Evolutionary conservation across 2,113 vertebrate species (phyloP).

Genomic region (Verasper variegatus): DNA sequence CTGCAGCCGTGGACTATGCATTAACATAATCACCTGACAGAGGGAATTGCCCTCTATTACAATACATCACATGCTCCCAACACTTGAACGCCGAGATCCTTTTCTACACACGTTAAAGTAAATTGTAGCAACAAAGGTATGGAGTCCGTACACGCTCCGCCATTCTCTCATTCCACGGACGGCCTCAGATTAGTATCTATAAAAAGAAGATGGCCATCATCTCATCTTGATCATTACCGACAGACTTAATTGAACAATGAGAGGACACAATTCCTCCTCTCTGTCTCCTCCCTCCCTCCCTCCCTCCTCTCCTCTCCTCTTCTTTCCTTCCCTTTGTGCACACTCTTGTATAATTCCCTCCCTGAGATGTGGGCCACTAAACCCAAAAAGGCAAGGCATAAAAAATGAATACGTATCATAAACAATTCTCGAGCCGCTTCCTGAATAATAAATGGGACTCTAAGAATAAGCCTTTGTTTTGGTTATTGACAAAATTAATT

Average conservation of each 20-base stretch:
- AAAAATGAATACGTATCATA: slow-evolving; percentile 62
- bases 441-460: slow-evolving; percentile 72
- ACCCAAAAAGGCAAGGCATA: slow-evolving; percentile 61
- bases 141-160: slow-evolving; percentile 17
- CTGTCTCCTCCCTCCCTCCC: slow-evolving; percentile 43
- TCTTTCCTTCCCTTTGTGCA: slow-evolving; percentile 76
- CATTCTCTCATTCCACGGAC: slow-evolving; percentile 59
- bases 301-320: slow-evolving; percentile 15
- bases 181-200: slow-evolving; percentile 74
- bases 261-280: slow-evolving; percentile 90
- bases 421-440: slow-evolving; percentile 49
- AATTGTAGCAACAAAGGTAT: slow-evolving; percentile 36
- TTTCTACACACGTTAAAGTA: slow-evolving; percentile 35
- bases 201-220: slow-evolving; percentile 81
- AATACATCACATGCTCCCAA: slow-evolving; percentile 57
- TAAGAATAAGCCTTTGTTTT: slow-evolving; percentile 73
- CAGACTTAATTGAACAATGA: slow-evolving; percentile 90
- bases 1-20: slow-evolving; percentile 58
- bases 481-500: slow-evolving; percentile 75
- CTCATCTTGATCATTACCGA: slow-evolving; percentile 83
- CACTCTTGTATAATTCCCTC: slow-evolving; percentile 86
- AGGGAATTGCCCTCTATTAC: slow-evolving; percentile 61
- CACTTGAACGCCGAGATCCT: slow-evolving; percentile 49
- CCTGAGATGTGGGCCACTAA: slow-evolving; percentile 63
- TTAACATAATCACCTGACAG: slow-evolving; percentile 76